phyloP scores from a whole-genome alignment of 30 jellyfish, hydroid and myxozoan genomes.

The Sanderia malayensis region DNA sequence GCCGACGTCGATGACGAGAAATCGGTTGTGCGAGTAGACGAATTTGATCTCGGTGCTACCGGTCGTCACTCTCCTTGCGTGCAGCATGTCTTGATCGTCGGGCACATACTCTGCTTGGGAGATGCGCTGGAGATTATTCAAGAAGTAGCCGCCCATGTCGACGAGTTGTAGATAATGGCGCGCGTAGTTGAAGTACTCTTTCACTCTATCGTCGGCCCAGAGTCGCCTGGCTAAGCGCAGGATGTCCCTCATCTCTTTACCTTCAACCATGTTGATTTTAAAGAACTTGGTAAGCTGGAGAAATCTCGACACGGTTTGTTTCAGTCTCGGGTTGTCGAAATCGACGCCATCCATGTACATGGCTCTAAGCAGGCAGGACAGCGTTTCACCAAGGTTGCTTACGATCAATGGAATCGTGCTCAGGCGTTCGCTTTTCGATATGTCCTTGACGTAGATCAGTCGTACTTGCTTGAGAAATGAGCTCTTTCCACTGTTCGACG shows the following conservation, averaged over 20 bases:
- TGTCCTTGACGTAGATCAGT: constrained; percentile 43
- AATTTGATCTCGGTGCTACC: constrained; percentile 64
- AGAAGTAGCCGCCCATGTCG: constrained; percentile 55
- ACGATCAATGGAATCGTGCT: constrained; percentile 52
- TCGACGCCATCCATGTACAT: constrained; percentile 63
- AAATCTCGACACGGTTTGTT: constrained; percentile 52
- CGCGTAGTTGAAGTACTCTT: constrained; percentile 57
- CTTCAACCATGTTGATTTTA: constrained; percentile 58
- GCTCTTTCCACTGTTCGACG: constrained; percentile 61
- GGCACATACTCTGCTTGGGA: constrained; percentile 57
- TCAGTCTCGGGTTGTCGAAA: constrained; percentile 50
- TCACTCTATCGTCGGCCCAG: constrained; percentile 61
- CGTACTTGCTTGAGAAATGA: constrained; percentile 53
- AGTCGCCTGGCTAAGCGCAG: constrained; percentile 46
- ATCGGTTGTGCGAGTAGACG: constrained; percentile 46
- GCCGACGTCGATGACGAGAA: constrained; percentile 55
- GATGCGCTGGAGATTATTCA: constrained; percentile 55
- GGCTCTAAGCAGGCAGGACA: constrained; percentile 47
- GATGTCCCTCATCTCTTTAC: constrained; percentile 53
- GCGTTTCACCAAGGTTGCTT: constrained; percentile 52
- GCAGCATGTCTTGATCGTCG: constrained; percentile 56
- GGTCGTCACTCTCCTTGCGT: constrained; percentile 55
- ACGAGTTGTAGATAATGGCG: constrained; percentile 50
- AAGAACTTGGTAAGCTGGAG: constrained; percentile 49
- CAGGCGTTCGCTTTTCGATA: constrained; percentile 41